Percentiles rank a stretch among this genome's conserved stretches.
Conservation (phyloP, 1,140 invertebrate species). For the Panonychus citri region DNA sequence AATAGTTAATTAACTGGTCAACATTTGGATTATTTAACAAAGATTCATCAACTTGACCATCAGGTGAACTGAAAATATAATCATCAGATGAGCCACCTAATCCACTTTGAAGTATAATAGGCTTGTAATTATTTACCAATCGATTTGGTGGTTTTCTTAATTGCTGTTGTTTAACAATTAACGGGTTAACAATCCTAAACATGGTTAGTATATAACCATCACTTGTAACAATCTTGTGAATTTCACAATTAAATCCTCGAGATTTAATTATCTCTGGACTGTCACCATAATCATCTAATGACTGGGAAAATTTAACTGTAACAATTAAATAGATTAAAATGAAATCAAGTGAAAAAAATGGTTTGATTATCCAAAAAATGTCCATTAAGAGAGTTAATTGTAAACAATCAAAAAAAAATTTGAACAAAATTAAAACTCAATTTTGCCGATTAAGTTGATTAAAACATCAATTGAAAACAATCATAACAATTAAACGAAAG, state of each 20-base stretch:
- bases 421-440: too few relatives aligned
- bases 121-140: slow-evolving; percentile 10
- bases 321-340: too few relatives aligned
- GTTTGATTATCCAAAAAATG: too few relatives aligned
- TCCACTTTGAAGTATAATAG: slow-evolving; percentile 46
- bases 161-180: background rate
- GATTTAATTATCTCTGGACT: slow-evolving; percentile 5
- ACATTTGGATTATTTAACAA: background rate
- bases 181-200: slow-evolving; percentile 9
- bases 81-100: slow-evolving; percentile 37
- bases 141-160: background rate
- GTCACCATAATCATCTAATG: background rate
- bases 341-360: too few relatives aligned
- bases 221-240: slow-evolving; percentile 4
- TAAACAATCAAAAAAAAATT: too few relatives aligned
- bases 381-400: too few relatives aligned
- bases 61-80: background rate
- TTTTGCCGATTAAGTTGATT: too few relatives aligned
- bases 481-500: too few relatives aligned
- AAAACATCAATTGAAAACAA: too few relatives aligned
- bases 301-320: too few relatives aligned
- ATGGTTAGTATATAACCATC: slow-evolving; percentile 8
- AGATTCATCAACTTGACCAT: background rate
- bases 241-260: slow-evolving; percentile 7
- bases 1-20: background rate